Conservation (phyloP, 2,113 vertebrate species). For the Argyrosomus japonicus region DNA sequence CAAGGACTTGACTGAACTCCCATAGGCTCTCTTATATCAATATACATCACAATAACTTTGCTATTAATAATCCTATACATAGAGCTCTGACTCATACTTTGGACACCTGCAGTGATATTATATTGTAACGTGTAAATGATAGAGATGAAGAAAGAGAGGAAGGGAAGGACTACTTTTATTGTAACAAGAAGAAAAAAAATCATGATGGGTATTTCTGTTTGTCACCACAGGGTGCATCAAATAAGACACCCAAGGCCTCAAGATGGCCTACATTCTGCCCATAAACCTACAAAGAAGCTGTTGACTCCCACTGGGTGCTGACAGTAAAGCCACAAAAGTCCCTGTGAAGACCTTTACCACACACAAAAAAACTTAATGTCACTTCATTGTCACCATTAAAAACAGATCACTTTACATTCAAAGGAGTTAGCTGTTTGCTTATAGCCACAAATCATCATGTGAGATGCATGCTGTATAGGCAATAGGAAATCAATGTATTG, state of each 20-base stretch:
- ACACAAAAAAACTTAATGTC: not conserved
- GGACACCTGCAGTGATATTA: not conserved
- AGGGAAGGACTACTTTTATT: not conserved
- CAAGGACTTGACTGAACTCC: conserved; percentile 36
- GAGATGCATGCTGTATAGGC: not conserved
- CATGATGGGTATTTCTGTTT: not conserved
- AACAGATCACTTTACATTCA: not conserved
- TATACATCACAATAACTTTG: not conserved
- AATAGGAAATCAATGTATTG: conserved; percentile 56
- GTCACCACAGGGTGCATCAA: not conserved
- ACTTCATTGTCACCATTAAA: too few species aligned
- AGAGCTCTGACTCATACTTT: not conserved
- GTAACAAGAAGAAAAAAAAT: not conserved
- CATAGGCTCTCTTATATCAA: not conserved
- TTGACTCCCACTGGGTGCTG: conserved; percentile 1
- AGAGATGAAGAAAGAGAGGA: not conserved
- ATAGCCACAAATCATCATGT: not conserved
- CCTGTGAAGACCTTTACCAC: not conserved
- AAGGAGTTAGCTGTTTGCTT: not conserved
- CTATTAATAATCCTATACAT: not conserved
- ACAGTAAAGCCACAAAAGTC: not conserved
- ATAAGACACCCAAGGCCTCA: not conserved
- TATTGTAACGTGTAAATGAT: not conserved
- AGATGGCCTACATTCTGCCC: not conserved
- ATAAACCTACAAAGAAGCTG: not conserved